Conservation (phyloP, 64 coral and sea anemone genomes). For the Porites lutea region DNA sequence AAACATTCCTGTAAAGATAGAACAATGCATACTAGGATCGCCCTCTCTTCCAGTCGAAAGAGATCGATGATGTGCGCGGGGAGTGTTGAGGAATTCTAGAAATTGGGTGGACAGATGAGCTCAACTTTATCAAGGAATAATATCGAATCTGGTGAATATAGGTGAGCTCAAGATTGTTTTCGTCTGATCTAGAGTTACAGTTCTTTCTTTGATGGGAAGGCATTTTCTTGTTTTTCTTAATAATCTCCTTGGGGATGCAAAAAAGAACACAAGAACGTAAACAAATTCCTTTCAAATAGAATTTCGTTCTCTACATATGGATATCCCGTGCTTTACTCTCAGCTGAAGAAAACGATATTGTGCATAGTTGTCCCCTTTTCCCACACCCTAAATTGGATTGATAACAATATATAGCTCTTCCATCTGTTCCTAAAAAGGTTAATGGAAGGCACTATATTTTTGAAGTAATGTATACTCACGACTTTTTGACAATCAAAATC, state of each 20-base stretch:
- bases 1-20: constrained; percentile 23
- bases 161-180: neutral
- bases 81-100: constrained; percentile 14
- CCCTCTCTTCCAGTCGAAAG: neutral
- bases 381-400: neutral
- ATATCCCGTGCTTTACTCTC: too few species aligned
- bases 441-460: too few species aligned
- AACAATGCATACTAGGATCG: neutral
- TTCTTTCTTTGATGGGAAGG: neutral
- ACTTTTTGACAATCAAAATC: too few species aligned
- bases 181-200: neutral
- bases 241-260: neutral
- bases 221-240: neutral
- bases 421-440: neutral
- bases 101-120: constrained; percentile 3
- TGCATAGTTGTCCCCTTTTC: neutral
- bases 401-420: neutral
- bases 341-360: neutral
- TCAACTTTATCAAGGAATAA: neutral
- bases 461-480: too few species aligned
- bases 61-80: neutral
- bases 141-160: neutral
- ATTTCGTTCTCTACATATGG: too few species aligned
- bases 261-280: neutral
- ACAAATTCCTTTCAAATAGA: too few species aligned